phyloP scores from a whole-genome alignment of 2,888 invertebrate genomes.

The Eumerus sabulonum region DNA sequence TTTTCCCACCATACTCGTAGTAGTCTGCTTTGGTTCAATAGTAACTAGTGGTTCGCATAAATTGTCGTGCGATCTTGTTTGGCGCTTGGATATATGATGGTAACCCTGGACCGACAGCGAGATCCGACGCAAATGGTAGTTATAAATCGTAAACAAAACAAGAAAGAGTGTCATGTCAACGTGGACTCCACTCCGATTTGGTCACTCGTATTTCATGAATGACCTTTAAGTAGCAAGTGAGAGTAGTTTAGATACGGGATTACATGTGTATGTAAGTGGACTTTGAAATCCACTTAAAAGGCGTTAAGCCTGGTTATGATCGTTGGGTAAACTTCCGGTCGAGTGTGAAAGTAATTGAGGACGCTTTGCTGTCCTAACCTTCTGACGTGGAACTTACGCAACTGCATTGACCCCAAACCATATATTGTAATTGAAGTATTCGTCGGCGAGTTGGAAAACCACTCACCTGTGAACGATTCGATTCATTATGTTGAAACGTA shows the following conservation, averaged over 20 bases:
- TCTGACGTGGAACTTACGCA: conserved; percentile 21
- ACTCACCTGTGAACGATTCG: conserved; percentile 63
- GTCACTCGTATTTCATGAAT: too few species aligned
- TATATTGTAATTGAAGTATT: conserved; percentile 9
- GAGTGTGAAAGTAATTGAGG: too few species aligned
- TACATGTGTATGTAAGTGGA: too few species aligned
- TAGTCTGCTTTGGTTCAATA: conserved; percentile 15
- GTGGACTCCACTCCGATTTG: too few species aligned
- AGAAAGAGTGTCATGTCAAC: too few species aligned
- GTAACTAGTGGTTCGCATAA: conserved; percentile 18
- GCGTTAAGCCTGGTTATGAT: too few species aligned
- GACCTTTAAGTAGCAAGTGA: too few species aligned
- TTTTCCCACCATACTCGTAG: conserved; percentile 10
- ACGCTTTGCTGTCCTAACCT: background rate
- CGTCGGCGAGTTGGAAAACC: conserved; percentile 28
- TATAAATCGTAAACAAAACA: background rate
- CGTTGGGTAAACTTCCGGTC: too few species aligned
- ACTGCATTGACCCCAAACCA: conserved; percentile 25
- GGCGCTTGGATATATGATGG: conserved; percentile 36
- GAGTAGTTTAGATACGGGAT: too few species aligned
- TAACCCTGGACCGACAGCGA: conserved; percentile 49
- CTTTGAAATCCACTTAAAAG: too few species aligned
- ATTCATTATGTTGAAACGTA: conserved; percentile 59
- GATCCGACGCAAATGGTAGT: conserved; percentile 48
- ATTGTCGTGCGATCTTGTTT: conserved; percentile 42